These are phyloP conservation scores for Aphis gossypii DNA, from an alignment of 1,140 invertebrate genomes.

Conservation along the genomic window DNA sequence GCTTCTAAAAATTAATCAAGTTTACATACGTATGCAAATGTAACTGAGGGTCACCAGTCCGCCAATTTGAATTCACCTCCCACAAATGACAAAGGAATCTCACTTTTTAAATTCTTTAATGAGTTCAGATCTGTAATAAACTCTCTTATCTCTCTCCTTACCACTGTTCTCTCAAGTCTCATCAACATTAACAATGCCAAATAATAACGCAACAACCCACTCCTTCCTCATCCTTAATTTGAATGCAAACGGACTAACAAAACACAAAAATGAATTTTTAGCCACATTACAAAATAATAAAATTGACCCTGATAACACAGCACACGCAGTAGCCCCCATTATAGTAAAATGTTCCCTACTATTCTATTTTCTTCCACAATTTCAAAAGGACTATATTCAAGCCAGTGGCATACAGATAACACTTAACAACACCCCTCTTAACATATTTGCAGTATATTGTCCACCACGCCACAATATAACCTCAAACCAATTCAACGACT, in stretches of 20 bases:
- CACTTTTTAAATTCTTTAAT: background rate
- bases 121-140: background rate
- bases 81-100: background rate
- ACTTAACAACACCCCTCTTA: too few relatives aligned
- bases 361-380: background rate
- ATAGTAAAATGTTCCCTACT: background rate
- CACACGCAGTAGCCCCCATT: background rate
- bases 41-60: too few relatives aligned
- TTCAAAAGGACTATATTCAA: background rate
- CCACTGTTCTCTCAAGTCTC: background rate
- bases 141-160: background rate
- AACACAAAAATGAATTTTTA: background rate
- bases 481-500: background rate
- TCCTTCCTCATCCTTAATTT: background rate
- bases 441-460: constrained; percentile 14
- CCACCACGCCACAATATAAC: constrained; percentile 10
- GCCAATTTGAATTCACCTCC: background rate
- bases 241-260: background rate
- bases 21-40: too few relatives aligned
- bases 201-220: background rate
- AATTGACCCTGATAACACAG: too few relatives aligned
- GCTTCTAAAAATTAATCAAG: too few relatives aligned
- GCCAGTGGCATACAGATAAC: too few relatives aligned
- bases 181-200: background rate
- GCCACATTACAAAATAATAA: too few relatives aligned